phyloP scores from a whole-genome alignment of 2,113 vertebrate species.

The Mesocricetus auratus region DNA sequence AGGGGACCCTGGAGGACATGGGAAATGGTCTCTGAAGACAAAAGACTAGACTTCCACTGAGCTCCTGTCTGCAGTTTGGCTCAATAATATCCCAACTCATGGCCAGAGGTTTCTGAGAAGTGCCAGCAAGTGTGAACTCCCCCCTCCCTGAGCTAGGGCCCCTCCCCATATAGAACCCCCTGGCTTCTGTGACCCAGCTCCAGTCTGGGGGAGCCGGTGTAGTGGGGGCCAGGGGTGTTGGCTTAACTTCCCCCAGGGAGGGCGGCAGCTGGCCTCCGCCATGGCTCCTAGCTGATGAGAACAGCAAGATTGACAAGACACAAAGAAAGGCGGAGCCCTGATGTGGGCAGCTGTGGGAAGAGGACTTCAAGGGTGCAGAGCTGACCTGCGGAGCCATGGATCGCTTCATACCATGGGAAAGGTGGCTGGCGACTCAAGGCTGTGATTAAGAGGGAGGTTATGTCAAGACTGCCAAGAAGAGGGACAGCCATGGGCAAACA shows the following conservation, averaged over 20 bases:
- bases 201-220: not conserved
- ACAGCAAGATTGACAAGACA: not conserved
- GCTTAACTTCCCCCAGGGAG: not conserved
- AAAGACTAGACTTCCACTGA: not conserved
- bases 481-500: not conserved
- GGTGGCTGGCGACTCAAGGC: constrained; percentile 49
- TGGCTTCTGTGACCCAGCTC: not conserved
- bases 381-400: constrained; percentile 48
- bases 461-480: constrained; percentile 4
- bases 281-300: constrained; percentile 24
- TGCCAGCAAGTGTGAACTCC: constrained; percentile 45
- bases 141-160: constrained; percentile 5
- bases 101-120: not conserved
- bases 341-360: constrained; percentile 14
- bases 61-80: not conserved
- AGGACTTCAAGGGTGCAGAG: not conserved
- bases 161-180: not conserved
- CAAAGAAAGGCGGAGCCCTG: not conserved
- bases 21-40: constrained; percentile 6
- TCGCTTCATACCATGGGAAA: constrained; percentile 59
- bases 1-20: not conserved
- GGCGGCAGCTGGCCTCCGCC: not conserved
- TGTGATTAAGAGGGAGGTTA: constrained; percentile 50
- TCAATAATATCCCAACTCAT: not conserved
- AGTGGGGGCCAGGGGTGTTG: not conserved